These are phyloP conservation scores for Boloria selene DNA, from an alignment of 2,888 invertebrate genomes.

Conservation along the genomic window DNA sequence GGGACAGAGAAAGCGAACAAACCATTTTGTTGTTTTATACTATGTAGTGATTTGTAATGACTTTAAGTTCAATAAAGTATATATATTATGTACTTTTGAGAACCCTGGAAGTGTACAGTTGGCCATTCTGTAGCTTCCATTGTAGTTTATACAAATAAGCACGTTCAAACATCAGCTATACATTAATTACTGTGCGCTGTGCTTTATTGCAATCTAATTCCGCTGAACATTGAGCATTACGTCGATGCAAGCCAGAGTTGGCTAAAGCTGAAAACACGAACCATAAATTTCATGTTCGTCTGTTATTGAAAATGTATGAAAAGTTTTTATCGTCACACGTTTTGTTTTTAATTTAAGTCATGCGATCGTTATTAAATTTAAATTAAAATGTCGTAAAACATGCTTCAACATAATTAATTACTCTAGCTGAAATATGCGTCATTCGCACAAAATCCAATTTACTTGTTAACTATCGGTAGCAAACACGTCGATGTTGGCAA, in stretches of 20 bases:
- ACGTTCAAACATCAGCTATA: slow-evolving; percentile 25
- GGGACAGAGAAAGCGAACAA: too few relatives aligned
- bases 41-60: too few relatives aligned
- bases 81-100: too few relatives aligned
- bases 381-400: slow-evolving; percentile 54
- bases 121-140: neutral
- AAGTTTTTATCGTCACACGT: slow-evolving; percentile 19
- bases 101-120: neutral
- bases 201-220: slow-evolving; percentile 31
- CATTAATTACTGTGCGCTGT: slow-evolving; percentile 31
- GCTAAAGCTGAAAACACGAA: slow-evolving; percentile 17
- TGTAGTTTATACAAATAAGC: slow-evolving; percentile 25
- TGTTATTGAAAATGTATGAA: slow-evolving; percentile 3
- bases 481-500: slow-evolving; percentile 64
- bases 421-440: slow-evolving; percentile 65
- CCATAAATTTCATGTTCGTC: slow-evolving; percentile 21
- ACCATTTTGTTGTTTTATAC: too few relatives aligned
- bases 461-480: slow-evolving; percentile 60
- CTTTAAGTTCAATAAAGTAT: too few relatives aligned
- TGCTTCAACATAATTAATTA: slow-evolving; percentile 63
- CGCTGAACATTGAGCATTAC: slow-evolving; percentile 24
- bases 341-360: slow-evolving; percentile 36
- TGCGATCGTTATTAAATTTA: slow-evolving; percentile 40
- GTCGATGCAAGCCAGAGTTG: slow-evolving; percentile 20
- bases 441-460: slow-evolving; percentile 73